These are phyloP conservation scores for Syngnathus typhle DNA, from an alignment of 2,113 vertebrate genomes.

Conservation along the genomic window DNA sequence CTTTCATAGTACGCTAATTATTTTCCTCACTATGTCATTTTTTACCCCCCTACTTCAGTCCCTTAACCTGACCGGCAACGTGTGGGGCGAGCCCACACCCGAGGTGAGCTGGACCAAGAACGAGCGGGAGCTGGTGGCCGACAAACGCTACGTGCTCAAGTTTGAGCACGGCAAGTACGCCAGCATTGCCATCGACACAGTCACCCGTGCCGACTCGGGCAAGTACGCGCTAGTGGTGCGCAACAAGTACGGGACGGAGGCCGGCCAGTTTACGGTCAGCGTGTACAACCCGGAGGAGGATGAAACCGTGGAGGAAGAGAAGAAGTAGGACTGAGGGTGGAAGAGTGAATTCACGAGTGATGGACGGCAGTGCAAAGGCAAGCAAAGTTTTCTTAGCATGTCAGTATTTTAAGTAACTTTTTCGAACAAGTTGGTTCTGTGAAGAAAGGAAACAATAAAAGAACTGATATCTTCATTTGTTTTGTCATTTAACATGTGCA, in stretches of 20 bases:
- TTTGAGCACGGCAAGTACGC: constrained; percentile 86
- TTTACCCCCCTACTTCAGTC: constrained; percentile 66
- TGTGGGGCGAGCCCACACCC: constrained; percentile 91
- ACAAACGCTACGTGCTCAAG: constrained; percentile 78
- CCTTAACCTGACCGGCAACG: constrained; percentile 91
- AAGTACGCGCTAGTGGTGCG: constrained; percentile 92
- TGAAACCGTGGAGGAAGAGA: constrained; percentile 67
- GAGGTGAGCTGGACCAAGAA: constrained; percentile 92
- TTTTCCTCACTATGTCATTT: not conserved
- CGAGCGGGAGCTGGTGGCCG: constrained; percentile 75
- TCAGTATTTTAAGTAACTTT: constrained; percentile 14
- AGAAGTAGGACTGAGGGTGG: constrained; percentile 44
- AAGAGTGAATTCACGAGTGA: constrained; percentile 6
- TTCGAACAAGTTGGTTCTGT: constrained; percentile 14
- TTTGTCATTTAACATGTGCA: too few relatives aligned
- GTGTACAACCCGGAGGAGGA: constrained; percentile 92
- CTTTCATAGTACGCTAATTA: not conserved
- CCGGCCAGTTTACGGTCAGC: constrained; percentile 89
- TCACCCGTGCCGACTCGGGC: constrained; percentile 83
- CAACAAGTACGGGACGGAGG: constrained; percentile 93
- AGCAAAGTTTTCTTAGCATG: constrained; percentile 15
- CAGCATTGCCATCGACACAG: constrained; percentile 79
- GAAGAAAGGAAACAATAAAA: constrained; percentile 14
- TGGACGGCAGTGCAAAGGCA: not conserved
- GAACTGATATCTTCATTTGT: not conserved